phyloP scores from a whole-genome alignment of 2,797 vertebrate genomes.

The Poecile montanus region DNA sequence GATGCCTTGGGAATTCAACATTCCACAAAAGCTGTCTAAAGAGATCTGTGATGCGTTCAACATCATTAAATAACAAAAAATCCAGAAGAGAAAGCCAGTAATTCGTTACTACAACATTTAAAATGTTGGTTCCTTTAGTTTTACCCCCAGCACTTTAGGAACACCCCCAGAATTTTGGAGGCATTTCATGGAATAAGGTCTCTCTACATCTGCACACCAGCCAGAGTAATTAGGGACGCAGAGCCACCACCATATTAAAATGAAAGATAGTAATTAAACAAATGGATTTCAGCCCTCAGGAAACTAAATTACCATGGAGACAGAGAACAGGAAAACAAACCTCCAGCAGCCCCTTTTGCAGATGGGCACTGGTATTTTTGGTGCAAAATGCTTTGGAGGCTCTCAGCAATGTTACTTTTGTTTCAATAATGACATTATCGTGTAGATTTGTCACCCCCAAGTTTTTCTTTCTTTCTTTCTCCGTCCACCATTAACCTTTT shows the following conservation, averaged over 20 bases:
- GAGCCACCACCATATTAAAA: not conserved
- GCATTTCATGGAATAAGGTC: not conserved
- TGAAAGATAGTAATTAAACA: not conserved
- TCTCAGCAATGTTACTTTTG: not conserved
- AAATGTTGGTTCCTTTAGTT: not conserved
- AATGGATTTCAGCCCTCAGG: not conserved
- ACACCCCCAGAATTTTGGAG: not conserved
- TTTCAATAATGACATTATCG: not conserved
- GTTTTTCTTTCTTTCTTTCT: not conserved
- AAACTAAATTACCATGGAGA: not conserved
- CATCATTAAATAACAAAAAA: not conserved
- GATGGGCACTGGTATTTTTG: not conserved
- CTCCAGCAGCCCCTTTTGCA: not conserved
- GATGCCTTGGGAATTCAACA: not conserved
- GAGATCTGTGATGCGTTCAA: not conserved
- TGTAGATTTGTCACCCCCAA: accelerated
- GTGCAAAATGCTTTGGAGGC: not conserved
- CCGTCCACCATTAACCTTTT: not conserved
- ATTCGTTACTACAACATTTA: too few relatives aligned
- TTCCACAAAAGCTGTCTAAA: too few relatives aligned
- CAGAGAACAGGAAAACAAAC: not conserved
- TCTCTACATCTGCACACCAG: not conserved
- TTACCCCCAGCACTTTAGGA: not conserved
- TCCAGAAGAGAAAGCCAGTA: too few relatives aligned
- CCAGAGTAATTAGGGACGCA: not conserved